Percentiles rank a stretch among this genome's conserved stretches.
Evolutionary conservation across 37 sponge, comb jelly and placozoan genomes (phyloP).

Genomic region (Trichoplax adhaerens): DNA sequence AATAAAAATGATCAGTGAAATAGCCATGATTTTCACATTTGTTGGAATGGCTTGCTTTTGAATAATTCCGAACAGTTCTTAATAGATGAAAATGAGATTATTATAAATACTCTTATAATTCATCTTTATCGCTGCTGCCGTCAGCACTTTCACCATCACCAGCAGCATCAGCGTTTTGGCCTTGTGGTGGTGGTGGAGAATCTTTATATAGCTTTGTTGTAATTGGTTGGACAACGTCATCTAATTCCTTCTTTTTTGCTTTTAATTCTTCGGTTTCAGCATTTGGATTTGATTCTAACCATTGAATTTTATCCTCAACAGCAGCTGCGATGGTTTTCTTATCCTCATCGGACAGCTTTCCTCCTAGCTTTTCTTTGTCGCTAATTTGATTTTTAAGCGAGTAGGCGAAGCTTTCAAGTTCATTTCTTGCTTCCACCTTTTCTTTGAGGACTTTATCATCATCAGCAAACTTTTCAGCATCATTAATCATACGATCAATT

Average conservation of each 20-base stretch:
- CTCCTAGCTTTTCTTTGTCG: conserved; percentile 85
- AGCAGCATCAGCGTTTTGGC: too few species aligned
- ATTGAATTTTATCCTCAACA: conserved; percentile 67
- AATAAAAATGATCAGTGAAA: too few species aligned
- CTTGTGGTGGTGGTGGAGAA: too few species aligned
- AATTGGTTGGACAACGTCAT: conserved; percentile 87
- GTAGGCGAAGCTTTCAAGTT: conserved; percentile 82
- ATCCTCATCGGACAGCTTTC: conserved; percentile 79
- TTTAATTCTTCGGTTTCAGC: conserved; percentile 64
- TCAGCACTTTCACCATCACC: too few species aligned
- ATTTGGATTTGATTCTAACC: conserved; percentile 68
- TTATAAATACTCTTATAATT: too few species aligned
- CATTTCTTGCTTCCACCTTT: conserved; percentile 76
- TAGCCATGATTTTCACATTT: too few species aligned
- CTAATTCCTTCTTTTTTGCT: conserved; percentile 85
- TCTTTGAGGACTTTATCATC: conserved; percentile 87
- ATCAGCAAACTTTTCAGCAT: conserved; percentile 96
- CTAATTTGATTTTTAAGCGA: conserved; percentile 79
- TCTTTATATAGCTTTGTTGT: conserved; percentile 78
- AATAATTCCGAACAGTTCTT: too few species aligned
- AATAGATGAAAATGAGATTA: too few species aligned
- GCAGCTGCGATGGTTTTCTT: conserved; percentile 59
- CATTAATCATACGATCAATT: conserved; percentile 90
- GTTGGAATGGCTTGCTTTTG: too few species aligned
- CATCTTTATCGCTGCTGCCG: too few species aligned